These are phyloP conservation scores for Brachionus asplanchnoidis DNA, from an alignment of 1,140 invertebrate species.

Conservation along the genomic window DNA sequence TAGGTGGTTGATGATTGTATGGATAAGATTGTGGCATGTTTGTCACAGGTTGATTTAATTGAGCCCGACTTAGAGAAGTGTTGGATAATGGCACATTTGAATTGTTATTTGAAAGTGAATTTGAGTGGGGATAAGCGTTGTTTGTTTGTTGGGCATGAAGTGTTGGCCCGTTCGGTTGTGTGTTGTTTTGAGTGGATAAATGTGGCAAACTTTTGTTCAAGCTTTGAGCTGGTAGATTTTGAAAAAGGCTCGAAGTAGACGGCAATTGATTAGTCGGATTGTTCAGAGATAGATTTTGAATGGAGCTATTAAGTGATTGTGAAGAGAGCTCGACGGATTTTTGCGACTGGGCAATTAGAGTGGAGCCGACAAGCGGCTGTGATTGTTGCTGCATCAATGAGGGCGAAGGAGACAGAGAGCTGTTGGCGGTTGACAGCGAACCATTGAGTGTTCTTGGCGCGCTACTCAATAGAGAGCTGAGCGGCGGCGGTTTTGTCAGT, in stretches of 20 bases:
- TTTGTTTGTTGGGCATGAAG: too few species aligned
- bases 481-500: slow-evolving; percentile 12
- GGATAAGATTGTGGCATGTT: neutral
- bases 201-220: neutral
- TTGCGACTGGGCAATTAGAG: slow-evolving; percentile 12
- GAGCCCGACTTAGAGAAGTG: neutral
- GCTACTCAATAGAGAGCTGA: neutral
- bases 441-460: neutral
- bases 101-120: neutral
- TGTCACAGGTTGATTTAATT: neutral
- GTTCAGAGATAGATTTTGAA: neutral
- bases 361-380: neutral
- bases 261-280: neutral
- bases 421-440: neutral
- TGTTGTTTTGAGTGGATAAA: neutral
- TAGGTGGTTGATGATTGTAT: neutral
- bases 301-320: neutral
- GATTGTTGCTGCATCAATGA: neutral
- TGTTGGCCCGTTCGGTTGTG: neutral
- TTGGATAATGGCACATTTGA: neutral
- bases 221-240: slow-evolving; percentile 21
- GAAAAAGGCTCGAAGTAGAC: neutral
- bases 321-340: neutral
- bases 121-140: neutral
- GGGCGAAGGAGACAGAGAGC: neutral